Evolutionary conservation across 1,140 invertebrate genomes (phyloP).

Genomic region (Coptotermes formosanus): DNA sequence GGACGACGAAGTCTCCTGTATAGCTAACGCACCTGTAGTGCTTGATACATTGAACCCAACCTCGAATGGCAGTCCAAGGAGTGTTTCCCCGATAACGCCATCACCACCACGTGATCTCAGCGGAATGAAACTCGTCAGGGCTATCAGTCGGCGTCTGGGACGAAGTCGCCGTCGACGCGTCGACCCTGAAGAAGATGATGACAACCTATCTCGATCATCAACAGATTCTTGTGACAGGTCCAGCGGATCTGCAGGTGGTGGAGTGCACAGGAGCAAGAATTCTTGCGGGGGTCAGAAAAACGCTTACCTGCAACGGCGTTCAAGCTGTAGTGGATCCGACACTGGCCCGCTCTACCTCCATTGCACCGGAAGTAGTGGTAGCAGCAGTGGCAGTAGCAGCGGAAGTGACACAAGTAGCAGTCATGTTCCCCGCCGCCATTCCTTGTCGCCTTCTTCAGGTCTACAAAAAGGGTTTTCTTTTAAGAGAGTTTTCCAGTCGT

Average conservation of each 20-base stretch:
- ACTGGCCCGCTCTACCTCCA: background rate
- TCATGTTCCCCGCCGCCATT: background rate
- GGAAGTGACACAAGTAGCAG: constrained; percentile 1
- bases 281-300: background rate
- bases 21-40: constrained; percentile 38
- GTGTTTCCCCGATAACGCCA: constrained; percentile 45
- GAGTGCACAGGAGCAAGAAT: background rate
- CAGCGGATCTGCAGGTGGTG: background rate
- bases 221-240: background rate
- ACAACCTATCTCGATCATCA: background rate
- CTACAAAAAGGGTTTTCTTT: background rate
- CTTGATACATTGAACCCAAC: constrained; percentile 35
- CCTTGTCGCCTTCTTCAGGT: background rate
- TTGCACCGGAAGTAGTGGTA: background rate
- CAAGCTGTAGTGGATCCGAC: background rate
- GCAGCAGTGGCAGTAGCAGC: background rate
- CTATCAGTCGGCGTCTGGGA: constrained; percentile 57
- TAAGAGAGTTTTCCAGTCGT: constrained; percentile 21
- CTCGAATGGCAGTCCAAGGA: constrained; percentile 36
- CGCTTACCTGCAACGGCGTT: background rate
- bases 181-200: background rate
- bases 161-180: constrained; percentile 41
- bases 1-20: background rate
- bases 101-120: constrained; percentile 52
- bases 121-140: constrained; percentile 58